Conservation (phyloP, 2,797 vertebrate genomes). For the Ibycter americanus region DNA sequence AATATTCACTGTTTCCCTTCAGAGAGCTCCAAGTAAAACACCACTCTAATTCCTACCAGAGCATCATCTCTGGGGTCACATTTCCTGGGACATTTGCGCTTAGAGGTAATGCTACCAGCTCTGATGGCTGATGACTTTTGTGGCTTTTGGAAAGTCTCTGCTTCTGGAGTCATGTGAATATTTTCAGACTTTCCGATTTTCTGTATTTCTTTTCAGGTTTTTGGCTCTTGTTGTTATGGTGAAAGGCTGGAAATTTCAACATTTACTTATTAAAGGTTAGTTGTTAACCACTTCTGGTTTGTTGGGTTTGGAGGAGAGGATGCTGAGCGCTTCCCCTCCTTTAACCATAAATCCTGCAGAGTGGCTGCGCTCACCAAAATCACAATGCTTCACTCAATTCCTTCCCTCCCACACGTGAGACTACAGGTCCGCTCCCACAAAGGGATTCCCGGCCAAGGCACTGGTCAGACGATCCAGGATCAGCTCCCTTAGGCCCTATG, state of each 20-base stretch:
- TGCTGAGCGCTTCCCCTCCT: not conserved
- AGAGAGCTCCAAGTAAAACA: not conserved
- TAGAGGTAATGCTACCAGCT: not conserved
- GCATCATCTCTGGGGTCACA: not conserved
- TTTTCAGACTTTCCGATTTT: not conserved
- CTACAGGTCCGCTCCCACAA: accelerated
- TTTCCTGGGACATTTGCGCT: not conserved
- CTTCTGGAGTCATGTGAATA: not conserved
- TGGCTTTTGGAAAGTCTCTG: not conserved
- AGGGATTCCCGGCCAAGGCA: not conserved
- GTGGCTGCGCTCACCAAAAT: not conserved
- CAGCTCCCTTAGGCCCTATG: not conserved
- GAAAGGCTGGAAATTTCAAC: not conserved
- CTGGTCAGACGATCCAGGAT: not conserved
- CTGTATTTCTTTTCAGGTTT: not conserved
- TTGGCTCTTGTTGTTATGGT: not conserved
- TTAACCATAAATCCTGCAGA: not conserved
- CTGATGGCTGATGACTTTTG: not conserved
- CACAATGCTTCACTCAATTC: accelerated
- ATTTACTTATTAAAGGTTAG: not conserved
- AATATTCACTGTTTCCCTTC: not conserved
- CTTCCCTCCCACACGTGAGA: not conserved
- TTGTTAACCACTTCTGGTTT: not conserved
- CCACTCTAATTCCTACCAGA: not conserved
- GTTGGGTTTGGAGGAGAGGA: not conserved